Evolutionary conservation across 2,113 vertebrate species (phyloP).

Genomic region (Corythaixoides concolor): DNA sequence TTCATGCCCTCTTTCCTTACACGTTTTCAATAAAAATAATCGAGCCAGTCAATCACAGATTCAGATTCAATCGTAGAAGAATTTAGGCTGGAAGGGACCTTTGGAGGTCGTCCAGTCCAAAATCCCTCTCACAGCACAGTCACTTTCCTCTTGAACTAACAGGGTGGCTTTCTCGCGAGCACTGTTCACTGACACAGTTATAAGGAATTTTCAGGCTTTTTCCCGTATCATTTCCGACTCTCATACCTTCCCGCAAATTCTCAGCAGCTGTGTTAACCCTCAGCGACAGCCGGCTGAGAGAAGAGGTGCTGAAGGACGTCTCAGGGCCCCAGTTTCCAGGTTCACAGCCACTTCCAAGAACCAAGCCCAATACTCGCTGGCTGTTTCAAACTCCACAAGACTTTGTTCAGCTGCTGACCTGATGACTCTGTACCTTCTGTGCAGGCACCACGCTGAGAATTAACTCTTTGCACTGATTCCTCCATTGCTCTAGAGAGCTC

Average conservation of each 20-base stretch:
- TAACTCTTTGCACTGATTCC: neutral
- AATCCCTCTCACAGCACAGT: neutral
- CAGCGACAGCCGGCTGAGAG: neutral
- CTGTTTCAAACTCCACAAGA: neutral
- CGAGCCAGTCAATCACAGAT: neutral
- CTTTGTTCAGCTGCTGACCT: neutral
- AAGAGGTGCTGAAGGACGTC: neutral
- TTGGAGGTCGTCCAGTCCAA: neutral
- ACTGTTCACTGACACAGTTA: neutral
- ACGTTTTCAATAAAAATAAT: neutral
- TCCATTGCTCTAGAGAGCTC: neutral
- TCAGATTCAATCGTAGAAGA: neutral
- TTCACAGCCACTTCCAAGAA: neutral
- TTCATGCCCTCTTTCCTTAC: neutral
- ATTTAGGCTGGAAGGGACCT: neutral
- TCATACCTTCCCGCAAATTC: neutral
- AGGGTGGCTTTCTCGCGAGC: neutral
- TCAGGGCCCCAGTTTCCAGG: neutral
- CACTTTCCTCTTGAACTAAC: neutral
- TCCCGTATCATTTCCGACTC: neutral
- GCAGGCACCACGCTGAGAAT: neutral
- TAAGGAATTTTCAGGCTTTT: neutral
- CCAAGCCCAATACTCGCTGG: neutral
- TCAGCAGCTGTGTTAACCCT: too few species aligned
- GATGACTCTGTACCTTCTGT: neutral